Evolutionary conservation across 1,140 invertebrate species (phyloP), one percentile per base, ranked within the genome.

Genomic region (Sitodiplosis mosellana): DNA sequence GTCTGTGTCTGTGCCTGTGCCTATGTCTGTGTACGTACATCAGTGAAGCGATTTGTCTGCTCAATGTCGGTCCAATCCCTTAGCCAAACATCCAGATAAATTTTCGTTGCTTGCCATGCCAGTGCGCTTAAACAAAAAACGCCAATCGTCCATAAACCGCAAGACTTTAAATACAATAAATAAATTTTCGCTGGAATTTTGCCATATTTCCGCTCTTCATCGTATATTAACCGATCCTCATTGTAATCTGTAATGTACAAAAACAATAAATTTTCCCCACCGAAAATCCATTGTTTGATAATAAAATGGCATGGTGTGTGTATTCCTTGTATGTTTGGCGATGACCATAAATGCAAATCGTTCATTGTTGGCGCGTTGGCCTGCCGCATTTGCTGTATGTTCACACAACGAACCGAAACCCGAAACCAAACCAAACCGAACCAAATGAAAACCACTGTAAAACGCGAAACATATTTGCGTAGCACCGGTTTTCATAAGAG

Each of bases 11-110:
- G 27, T 27, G 10, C 14, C 5, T 38, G 36, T 6, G 27, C 10
- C 10, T 27, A 10, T 27, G 10, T 27, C 4, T 18, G 46, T 19
- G 20, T 21, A 48, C 47, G 19, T 47, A 37, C 21, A 46, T 37
- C 43, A 40, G 42, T 36, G 27, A 22, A 27, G 14, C n/a, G 40
- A 48, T 45, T 33, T 51, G 20, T 21, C 10, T 18, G 18, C n/a
- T 43, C 41, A 43, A 43, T 18, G 40, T 68, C 64, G 15, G 73
- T 74, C 77, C 77, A 80, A n/a, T 63, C 56, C 51, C 70, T 71
- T 27, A 80, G 57, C 75, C 77, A 80, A 52, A 76, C 66, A 61
- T 78, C 77, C 37, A 73, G 74, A 52, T 68, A 71, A 33, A 80
- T 70, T 48, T 72, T 65, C 45, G 76, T 55, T 49, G 63, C 63